These are phyloP conservation scores for Nilaparvata lugens DNA, from an alignment of 1,140 invertebrate species.

Conservation along the genomic window DNA sequence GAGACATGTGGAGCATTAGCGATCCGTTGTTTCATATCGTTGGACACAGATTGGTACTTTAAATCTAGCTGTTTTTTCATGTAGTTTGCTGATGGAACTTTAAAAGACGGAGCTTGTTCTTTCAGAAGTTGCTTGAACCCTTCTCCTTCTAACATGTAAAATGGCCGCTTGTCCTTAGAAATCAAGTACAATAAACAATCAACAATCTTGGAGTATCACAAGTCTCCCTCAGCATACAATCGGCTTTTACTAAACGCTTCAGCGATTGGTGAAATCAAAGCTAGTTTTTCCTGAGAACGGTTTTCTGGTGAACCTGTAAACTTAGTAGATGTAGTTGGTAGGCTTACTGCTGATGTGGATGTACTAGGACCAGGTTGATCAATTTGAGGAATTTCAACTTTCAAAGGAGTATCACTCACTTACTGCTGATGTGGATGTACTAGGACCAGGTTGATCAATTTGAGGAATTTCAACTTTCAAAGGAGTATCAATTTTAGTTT, in stretches of 20 bases:
- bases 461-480: no score
- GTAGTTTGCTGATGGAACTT: no score
- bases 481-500: no score
- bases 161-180: constrained; percentile 10
- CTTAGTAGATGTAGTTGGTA: no score
- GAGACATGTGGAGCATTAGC: background rate
- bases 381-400: background rate
- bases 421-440: no score
- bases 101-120: no score
- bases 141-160: constrained; percentile 1
- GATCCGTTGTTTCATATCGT: background rate
- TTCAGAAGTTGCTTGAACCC: constrained; percentile 5
- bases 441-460: background rate
- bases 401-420: no score
- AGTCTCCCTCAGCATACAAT: background rate
- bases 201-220: no score
- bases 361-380: background rate
- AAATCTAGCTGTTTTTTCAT: constrained; percentile 3
- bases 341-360: no score
- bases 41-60: background rate
- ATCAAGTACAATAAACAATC: background rate
- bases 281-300: background rate
- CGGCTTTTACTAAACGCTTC: background rate
- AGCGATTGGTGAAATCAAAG: background rate
- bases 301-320: background rate